A percentile compares a stretch with the other conserved stretches of the same genome.
Conservation (phyloP, 2,888 invertebrate species). For the Neria commutata region DNA sequence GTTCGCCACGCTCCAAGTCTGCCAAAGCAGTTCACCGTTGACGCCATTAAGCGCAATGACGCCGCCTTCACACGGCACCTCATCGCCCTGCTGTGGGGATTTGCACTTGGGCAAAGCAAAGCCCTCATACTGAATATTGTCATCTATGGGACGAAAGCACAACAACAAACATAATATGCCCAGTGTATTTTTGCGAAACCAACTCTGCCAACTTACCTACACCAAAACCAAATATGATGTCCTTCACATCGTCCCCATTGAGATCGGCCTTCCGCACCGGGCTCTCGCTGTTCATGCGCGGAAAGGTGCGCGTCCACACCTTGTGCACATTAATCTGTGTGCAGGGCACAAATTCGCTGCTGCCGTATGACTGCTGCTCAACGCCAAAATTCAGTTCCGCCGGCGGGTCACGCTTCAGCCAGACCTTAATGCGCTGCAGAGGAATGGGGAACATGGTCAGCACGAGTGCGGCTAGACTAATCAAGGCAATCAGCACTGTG, state of each 20-base stretch:
- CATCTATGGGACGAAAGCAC: slow-evolving; percentile 45
- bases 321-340: slow-evolving; percentile 59
- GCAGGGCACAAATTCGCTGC: slow-evolving; percentile 58
- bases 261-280: slow-evolving; percentile 74
- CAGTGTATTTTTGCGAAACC: background rate
- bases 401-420: slow-evolving; percentile 63
- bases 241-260: slow-evolving; percentile 73
- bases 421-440: slow-evolving; percentile 67
- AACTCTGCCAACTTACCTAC: slow-evolving; percentile 65
- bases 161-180: background rate
- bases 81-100: slow-evolving; percentile 69
- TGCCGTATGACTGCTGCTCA: slow-evolving; percentile 36
- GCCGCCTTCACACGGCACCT: slow-evolving; percentile 75
- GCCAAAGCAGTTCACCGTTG: slow-evolving; percentile 76
- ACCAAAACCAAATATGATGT: slow-evolving; percentile 78
- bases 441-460: slow-evolving; percentile 72
- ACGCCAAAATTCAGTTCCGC: background rate
- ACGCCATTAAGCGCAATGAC: slow-evolving; percentile 76
- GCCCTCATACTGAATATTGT: slow-evolving; percentile 64
- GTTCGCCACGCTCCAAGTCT: slow-evolving; percentile 73
- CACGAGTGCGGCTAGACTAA: slow-evolving; percentile 69
- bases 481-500: slow-evolving; percentile 67
- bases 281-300: slow-evolving; percentile 76
- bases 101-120: slow-evolving; percentile 66
- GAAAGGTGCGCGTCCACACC: slow-evolving; percentile 73